Evolutionary conservation across 2,113 vertebrate genomes (phyloP).

Genomic region (Oncorhynchus nerka): DNA sequence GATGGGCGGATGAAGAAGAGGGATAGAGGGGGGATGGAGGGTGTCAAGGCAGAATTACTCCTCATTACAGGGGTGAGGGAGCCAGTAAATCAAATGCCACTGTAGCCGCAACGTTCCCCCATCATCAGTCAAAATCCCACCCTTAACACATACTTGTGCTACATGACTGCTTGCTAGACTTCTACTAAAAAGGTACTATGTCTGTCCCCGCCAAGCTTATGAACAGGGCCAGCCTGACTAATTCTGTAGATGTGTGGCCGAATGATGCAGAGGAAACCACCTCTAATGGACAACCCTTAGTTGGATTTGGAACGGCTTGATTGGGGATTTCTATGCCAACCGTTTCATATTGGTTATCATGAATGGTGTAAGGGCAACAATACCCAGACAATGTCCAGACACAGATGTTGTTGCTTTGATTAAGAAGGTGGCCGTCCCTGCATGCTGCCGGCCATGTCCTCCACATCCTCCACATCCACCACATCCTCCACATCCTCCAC

Average conservation of each 20-base stretch:
- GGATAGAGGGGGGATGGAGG: conserved; percentile 38
- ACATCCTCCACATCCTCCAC: conserved; percentile 9
- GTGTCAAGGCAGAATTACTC: no score
- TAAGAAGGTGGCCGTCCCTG: conserved; percentile 32
- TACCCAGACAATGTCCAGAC: conserved; percentile 18
- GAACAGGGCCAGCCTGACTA: conserved; percentile 40
- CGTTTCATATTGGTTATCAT: no score
- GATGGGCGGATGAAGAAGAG: conserved; percentile 43
- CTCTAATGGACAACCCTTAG: no score
- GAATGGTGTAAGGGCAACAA: no score
- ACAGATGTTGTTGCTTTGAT: not conserved
- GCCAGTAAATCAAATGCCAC: no score
- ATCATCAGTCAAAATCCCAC: no score
- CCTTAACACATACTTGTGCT: no score
- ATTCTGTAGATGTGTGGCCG: conserved; percentile 42
- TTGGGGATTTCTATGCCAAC: no score
- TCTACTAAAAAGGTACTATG: conserved; percentile 68
- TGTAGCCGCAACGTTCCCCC: no score
- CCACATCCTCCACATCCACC: no score
- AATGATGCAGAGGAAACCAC: conserved; percentile 3
- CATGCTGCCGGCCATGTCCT: not conserved
- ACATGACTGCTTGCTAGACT: conserved; percentile 53
- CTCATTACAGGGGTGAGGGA: no score
- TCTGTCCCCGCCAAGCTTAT: not conserved
- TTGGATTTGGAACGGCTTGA: no score